Conservation (phyloP, 2,113 vertebrate species). For the Saguinus imperator region DNA sequence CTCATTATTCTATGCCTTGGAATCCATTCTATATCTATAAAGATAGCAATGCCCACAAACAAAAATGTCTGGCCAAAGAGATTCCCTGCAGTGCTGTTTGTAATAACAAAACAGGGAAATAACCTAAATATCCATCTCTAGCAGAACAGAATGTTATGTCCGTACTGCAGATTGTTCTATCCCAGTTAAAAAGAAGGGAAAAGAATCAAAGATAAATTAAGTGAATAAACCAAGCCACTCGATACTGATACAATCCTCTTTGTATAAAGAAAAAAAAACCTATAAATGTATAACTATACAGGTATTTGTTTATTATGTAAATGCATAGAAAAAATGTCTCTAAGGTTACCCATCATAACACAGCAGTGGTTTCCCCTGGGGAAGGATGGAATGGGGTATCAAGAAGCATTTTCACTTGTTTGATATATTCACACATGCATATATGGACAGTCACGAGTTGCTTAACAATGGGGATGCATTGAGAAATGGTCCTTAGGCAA, state of each 20-base stretch:
- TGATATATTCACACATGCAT: background rate
- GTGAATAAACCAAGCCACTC: background rate
- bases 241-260: background rate
- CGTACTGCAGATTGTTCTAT: background rate
- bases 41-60: background rate
- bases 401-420: background rate
- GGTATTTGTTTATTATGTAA: background rate
- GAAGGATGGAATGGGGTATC: background rate
- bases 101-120: background rate
- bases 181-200: background rate
- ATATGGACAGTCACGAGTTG: background rate
- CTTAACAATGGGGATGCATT: background rate
- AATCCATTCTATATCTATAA: background rate
- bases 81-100: background rate
- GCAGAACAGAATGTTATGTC: background rate
- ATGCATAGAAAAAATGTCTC: background rate
- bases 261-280: background rate
- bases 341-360: background rate
- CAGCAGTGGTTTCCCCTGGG: background rate
- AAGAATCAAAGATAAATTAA: background rate
- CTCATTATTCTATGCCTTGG: background rate
- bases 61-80: background rate
- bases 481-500: background rate
- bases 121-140: background rate
- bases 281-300: background rate